Conservation (phyloP, 1,140 invertebrate genomes). For the Cydia amplana region DNA sequence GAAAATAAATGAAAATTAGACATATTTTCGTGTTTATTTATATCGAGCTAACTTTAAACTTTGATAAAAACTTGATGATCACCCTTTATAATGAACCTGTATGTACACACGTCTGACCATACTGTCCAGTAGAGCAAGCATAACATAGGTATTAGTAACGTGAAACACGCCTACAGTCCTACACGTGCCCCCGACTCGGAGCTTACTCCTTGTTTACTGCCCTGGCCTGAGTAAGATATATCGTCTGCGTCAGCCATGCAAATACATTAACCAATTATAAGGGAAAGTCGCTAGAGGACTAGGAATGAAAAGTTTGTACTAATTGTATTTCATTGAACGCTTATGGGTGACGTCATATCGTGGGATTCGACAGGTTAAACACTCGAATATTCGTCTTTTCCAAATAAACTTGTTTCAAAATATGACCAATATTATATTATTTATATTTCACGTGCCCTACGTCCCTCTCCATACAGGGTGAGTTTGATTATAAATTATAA, state of each 20-base stretch:
- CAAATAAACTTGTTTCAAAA: not conserved
- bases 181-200: not conserved
- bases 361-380: too few relatives aligned
- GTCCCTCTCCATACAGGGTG: not conserved
- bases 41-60: too few relatives aligned
- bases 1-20: too few relatives aligned
- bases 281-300: not conserved
- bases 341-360: too few relatives aligned
- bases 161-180: not conserved
- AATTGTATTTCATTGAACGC: too few relatives aligned
- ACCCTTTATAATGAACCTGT: too few relatives aligned
- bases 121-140: not conserved
- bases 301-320: too few relatives aligned
- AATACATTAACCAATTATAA: slow-evolving; percentile 13
- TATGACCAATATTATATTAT: not conserved
- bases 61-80: too few relatives aligned
- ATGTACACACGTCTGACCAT: too few relatives aligned
- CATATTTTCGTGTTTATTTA: too few relatives aligned
- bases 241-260: not conserved
- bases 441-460: not conserved
- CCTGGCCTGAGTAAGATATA: not conserved
- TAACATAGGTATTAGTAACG: not conserved
- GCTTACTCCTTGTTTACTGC: slow-evolving; percentile 3
- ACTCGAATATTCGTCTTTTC: not conserved
- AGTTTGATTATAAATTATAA: not conserved